Conservation (phyloP, 2,888 invertebrate genomes). For the Lepidocyrtinus sp. region DNA sequence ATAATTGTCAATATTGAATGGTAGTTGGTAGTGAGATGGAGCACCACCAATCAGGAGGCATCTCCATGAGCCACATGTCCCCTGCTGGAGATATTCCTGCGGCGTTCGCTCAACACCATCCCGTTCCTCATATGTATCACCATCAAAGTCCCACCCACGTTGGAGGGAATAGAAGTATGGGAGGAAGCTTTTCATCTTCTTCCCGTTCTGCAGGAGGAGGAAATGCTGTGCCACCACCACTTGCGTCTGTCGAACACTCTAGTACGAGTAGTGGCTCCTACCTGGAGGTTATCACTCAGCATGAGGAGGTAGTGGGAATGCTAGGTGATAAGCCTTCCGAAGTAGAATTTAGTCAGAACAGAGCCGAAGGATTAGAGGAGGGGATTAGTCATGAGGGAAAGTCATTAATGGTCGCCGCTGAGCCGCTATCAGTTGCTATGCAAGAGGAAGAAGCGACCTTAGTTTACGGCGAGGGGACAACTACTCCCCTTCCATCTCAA, state of each 20-base stretch:
- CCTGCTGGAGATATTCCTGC: too few relatives aligned
- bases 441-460: too few relatives aligned
- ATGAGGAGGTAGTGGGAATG: background rate
- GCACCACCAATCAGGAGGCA: constrained; percentile 51
- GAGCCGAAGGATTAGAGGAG: constrained; percentile 2
- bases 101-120: constrained; percentile 63
- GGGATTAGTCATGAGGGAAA: constrained; percentile 43
- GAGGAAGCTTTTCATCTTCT: constrained; percentile 34
- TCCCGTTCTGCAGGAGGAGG: constrained; percentile 48
- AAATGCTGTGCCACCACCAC: constrained; percentile 17
- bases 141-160: constrained; percentile 50
- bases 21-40: constrained; percentile 53
- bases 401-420: constrained; percentile 35
- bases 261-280: too few relatives aligned
- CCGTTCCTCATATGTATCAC: constrained; percentile 45
- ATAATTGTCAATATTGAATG: too few relatives aligned
- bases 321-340: constrained; percentile 9
- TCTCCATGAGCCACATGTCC: constrained; percentile 48
- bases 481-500: too few relatives aligned
- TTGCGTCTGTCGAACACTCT: constrained; percentile 19
- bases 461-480: too few relatives aligned
- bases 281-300: background rate
- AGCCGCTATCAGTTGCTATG: background rate
- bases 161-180: constrained; percentile 32
- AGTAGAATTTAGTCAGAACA: constrained; percentile 47